Evolutionary conservation across 2,113 vertebrate genomes (phyloP).

Genomic region (Cyprinus carpio): DNA sequence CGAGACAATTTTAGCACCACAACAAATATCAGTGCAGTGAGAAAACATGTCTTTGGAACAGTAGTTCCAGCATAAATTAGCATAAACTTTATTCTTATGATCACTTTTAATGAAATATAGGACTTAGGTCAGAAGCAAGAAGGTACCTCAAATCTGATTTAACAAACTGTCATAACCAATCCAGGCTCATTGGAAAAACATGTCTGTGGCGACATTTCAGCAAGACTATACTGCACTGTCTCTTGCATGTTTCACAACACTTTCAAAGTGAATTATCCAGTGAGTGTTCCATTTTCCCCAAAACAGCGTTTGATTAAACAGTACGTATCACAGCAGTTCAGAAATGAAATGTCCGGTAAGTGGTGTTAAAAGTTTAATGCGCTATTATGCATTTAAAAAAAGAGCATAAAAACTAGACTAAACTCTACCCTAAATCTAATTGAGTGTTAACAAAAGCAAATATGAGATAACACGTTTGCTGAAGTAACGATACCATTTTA

Average conservation of each 20-base stretch:
- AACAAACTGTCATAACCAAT: neutral
- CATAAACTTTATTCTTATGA: neutral
- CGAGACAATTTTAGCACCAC: conserved; percentile 25
- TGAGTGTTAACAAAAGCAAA: neutral
- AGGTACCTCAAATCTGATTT: neutral
- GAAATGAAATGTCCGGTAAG: neutral
- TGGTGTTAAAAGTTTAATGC: no score
- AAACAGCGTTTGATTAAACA: neutral
- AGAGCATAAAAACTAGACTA: neutral
- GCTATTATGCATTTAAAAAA: neutral
- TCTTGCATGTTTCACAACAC: neutral
- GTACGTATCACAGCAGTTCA: neutral
- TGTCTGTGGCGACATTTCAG: neutral
- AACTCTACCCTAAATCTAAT: neutral
- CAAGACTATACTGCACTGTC: neutral
- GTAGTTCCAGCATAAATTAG: neutral
- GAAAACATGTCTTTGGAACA: conserved; percentile 16
- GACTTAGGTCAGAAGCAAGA: neutral
- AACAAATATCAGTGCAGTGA: conserved; percentile 37
- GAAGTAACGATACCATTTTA: no score
- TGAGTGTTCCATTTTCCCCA: neutral
- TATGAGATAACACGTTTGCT: neutral
- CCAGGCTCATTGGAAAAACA: neutral
- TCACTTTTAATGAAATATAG: neutral
- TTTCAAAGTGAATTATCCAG: neutral